phyloP scores from a whole-genome alignment of 2,888 invertebrate genomes.

The Epinotia demarniana region DNA sequence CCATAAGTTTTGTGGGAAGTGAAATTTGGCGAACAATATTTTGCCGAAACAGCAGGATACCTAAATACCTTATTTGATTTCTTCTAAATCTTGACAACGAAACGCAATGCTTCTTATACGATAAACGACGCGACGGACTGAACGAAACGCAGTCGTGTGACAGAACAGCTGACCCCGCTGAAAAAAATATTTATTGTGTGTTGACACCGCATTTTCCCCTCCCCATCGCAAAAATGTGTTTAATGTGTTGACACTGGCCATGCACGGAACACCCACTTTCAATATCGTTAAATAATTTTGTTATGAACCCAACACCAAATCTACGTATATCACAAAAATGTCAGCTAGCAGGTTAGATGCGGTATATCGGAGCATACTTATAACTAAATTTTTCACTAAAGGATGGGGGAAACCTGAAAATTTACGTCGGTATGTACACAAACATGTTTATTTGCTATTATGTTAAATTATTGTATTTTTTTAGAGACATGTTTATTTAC shows the following conservation, averaged over 20 bases:
- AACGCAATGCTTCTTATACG: conserved; percentile 10
- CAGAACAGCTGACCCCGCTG: conserved; percentile 44
- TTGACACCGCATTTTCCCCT: conserved; percentile 40
- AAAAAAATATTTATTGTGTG: conserved; percentile 43
- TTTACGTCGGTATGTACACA: conserved; percentile 88
- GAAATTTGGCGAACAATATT: too few relatives aligned
- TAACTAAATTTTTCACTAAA: conserved; percentile 96
- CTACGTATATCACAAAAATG: conserved; percentile 71
- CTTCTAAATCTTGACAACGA: conserved; percentile 8
- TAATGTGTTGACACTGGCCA: conserved; percentile 39
- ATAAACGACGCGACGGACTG: neutral
- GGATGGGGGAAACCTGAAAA: conserved; percentile 98
- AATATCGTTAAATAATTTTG: conserved; percentile 37
- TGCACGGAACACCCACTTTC: conserved; percentile 27
- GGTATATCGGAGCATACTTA: conserved; percentile 92
- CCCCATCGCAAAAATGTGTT: conserved; percentile 42
- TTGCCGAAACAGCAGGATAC: too few relatives aligned
- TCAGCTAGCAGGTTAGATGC: conserved; percentile 88
- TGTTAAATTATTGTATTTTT: conserved; percentile 4
- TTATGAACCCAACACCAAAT: conserved; percentile 31
- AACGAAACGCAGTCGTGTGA: conserved; percentile 34
- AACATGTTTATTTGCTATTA: neutral
- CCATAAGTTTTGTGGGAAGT: too few relatives aligned
- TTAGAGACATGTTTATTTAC: conserved; percentile 16
- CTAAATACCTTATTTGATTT: too few relatives aligned